phyloP scores from a whole-genome alignment of 2,113 vertebrate genomes.

The Sardina pilchardus region DNA sequence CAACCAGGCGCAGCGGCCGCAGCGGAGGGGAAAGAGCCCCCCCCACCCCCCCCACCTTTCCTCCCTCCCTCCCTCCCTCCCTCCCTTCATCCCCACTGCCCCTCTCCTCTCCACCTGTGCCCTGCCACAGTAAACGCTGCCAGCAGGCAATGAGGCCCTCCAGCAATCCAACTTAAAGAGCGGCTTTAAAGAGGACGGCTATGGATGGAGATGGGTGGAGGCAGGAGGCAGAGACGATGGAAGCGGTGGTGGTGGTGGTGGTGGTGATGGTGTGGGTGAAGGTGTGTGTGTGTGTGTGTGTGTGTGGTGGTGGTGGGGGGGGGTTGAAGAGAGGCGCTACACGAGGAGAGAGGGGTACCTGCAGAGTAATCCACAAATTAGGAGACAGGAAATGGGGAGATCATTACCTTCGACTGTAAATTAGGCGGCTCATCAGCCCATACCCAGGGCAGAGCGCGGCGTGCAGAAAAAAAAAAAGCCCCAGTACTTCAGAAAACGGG shows the following conservation, averaged over 20 bases:
- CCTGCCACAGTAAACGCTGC: background rate
- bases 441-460: background rate
- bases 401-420: constrained; percentile 50
- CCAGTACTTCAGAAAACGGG: background rate
- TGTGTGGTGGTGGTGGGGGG: background rate
- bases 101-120: background rate
- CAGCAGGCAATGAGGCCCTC: background rate
- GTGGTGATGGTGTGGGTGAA: background rate
- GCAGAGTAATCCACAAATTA: constrained; percentile 56
- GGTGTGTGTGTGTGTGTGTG: background rate
- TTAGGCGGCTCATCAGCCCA: constrained; percentile 52
- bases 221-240: background rate
- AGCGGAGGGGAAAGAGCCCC: background rate
- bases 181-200: background rate
- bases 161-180: background rate
- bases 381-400: constrained; percentile 43
- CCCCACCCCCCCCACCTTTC: too few species aligned
- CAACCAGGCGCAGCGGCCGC: background rate
- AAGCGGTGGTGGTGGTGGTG: background rate
- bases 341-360: constrained; percentile 57
- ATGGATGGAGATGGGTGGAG: background rate
- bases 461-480: background rate
- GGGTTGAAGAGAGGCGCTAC: constrained; percentile 31
- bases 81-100: background rate
- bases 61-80: background rate